A percentile compares a stretch with the other conserved stretches of the same genome.
Evolutionary conservation across 1,140 invertebrate genomes (phyloP).

Genomic region (Aphelinus certus): DNA sequence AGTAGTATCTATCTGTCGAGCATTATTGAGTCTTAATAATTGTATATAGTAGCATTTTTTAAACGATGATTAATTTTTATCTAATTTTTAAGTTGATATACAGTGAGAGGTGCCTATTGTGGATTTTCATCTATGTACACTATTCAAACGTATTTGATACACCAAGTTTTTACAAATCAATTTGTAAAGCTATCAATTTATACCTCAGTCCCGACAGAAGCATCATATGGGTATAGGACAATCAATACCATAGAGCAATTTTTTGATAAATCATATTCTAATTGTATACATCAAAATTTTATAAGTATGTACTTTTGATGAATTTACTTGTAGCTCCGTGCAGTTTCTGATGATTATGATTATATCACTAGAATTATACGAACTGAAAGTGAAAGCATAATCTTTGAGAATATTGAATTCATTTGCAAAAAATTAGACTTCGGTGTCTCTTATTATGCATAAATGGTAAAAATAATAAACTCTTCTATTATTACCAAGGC

Average conservation of each 20-base stretch:
- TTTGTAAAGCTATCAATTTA: no score
- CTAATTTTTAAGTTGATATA: slow-evolving; percentile 59
- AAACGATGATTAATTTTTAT: slow-evolving; percentile 59
- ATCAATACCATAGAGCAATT: no score
- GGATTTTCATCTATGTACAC: slow-evolving; percentile 40
- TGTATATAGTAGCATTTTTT: slow-evolving; percentile 63
- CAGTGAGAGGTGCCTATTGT: slow-evolving; percentile 59
- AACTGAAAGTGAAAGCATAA: slow-evolving; percentile 12
- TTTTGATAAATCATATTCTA: no score
- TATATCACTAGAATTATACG: background rate
- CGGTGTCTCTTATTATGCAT: slow-evolving; percentile 20
- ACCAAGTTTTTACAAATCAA: slow-evolving; percentile 15
- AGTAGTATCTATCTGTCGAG: slow-evolving; percentile 42
- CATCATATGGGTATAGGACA: no score
- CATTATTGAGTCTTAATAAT: slow-evolving; percentile 54
- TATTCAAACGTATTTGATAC: slow-evolving; percentile 35
- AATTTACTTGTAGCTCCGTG: slow-evolving; percentile 23
- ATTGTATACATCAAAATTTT: background rate
- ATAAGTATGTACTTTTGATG: slow-evolving; percentile 8
- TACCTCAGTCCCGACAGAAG: no score
- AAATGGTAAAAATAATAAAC: slow-evolving; percentile 17
- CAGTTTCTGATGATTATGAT: slow-evolving; percentile 8
- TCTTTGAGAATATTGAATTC: slow-evolving; percentile 2
- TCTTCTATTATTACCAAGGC: slow-evolving; percentile 32
- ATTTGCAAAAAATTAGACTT: slow-evolving; percentile 25